phyloP scores from a whole-genome alignment of 2,113 vertebrate genomes.

The Colistium nudipinnis region DNA sequence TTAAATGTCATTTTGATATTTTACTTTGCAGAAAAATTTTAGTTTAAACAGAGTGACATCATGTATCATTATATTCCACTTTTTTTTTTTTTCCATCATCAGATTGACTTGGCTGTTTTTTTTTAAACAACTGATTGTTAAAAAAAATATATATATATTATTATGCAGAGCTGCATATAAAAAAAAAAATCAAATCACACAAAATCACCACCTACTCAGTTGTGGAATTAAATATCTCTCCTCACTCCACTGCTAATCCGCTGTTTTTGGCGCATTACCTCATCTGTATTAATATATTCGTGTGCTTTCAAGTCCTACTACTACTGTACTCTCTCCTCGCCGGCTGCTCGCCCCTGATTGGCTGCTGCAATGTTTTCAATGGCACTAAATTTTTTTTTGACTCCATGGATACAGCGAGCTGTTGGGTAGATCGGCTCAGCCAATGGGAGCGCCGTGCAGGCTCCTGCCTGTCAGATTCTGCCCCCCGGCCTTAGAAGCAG shows the following conservation, averaged over 20 bases:
- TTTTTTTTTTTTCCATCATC: background rate
- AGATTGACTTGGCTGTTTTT: background rate
- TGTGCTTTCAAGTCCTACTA: slow-evolving; percentile 78
- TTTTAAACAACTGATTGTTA: background rate
- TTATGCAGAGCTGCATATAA: slow-evolving; percentile 53
- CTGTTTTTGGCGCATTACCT: slow-evolving; percentile 81
- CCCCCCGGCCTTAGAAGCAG: slow-evolving; percentile 69
- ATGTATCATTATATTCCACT: background rate
- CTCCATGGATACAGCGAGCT: slow-evolving; percentile 85
- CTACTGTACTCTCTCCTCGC: slow-evolving; percentile 70
- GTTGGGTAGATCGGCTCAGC: slow-evolving; percentile 72
- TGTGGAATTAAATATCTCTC: slow-evolving; percentile 60
- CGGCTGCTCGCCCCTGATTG: slow-evolving; percentile 66
- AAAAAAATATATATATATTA: background rate
- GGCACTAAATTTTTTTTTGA: slow-evolving; percentile 76
- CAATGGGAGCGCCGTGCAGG: slow-evolving; percentile 77
- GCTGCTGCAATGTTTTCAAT: slow-evolving; percentile 78
- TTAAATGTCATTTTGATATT: background rate
- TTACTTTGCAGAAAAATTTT: slow-evolving; percentile 1
- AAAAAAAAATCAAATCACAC: slow-evolving; percentile 35
- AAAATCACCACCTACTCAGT: slow-evolving; percentile 36
- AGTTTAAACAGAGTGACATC: background rate
- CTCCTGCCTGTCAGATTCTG: slow-evolving; percentile 75
- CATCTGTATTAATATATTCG: slow-evolving; percentile 83
- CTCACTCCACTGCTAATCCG: slow-evolving; percentile 61